Evolutionary conservation across 30 jellyfish, hydroid and myxozoan species (phyloP).

Genomic region (Turritopsis dohrnii): DNA sequence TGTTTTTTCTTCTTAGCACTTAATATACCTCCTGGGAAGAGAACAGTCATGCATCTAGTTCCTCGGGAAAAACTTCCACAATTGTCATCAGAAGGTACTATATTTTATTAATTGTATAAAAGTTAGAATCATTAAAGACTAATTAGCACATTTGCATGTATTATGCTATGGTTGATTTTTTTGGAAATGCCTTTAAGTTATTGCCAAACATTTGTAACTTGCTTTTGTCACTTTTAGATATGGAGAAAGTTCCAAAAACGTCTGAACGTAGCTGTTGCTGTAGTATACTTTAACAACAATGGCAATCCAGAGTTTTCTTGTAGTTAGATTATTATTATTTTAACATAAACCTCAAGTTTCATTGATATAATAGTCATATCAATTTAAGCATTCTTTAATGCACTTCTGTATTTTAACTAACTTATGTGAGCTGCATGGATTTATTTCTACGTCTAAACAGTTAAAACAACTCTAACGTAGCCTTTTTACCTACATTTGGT

Average conservation of each 20-base stretch:
- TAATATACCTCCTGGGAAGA: slow-evolving; percentile 66
- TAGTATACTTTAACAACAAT: slow-evolving; percentile 26
- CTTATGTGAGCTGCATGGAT: background rate
- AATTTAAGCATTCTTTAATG: background rate
- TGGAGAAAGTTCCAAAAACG: slow-evolving; percentile 51
- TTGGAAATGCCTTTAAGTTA: no score
- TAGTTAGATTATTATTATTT: background rate
- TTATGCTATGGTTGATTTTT: background rate
- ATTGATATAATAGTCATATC: background rate
- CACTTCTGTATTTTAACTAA: background rate
- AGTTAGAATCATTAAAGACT: background rate
- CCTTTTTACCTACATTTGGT: background rate
- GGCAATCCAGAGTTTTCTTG: background rate
- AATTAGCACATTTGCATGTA: no score
- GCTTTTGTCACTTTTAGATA: slow-evolving; percentile 34
- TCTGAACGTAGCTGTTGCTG: slow-evolving; percentile 77
- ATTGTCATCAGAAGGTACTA: slow-evolving; percentile 73
- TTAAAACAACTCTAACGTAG: background rate
- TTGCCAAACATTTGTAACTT: no score
- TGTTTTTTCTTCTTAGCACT: slow-evolving; percentile 44
- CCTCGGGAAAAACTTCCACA: slow-evolving; percentile 84
- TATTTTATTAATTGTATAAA: background rate
- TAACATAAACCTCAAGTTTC: background rate
- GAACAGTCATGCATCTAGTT: slow-evolving; percentile 78
- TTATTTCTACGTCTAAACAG: background rate